phyloP scores from a whole-genome alignment of 2,113 vertebrate genomes.

The Silurus meridionalis region DNA sequence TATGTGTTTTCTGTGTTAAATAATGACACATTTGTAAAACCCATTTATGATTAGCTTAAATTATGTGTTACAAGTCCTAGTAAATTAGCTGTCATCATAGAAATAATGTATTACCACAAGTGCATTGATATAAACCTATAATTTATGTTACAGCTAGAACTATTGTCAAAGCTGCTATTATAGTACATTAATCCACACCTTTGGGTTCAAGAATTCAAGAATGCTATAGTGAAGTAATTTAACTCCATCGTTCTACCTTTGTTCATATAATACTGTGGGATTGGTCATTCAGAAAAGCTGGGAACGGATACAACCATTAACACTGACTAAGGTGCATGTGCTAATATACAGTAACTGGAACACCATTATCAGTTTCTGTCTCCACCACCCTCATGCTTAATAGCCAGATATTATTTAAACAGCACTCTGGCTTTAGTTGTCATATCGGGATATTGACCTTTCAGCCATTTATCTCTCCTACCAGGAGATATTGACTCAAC shows the following conservation, averaged over 20 bases:
- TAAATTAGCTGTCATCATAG: background rate
- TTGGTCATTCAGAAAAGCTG: background rate
- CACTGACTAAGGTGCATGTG: background rate
- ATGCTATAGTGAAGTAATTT: background rate
- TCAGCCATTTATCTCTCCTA: slow-evolving; percentile 11
- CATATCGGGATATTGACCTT: slow-evolving; percentile 10
- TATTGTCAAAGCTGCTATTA: background rate
- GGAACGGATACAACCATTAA: background rate
- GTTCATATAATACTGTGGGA: background rate
- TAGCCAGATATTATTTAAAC: slow-evolving; percentile 10
- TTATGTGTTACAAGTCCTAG: background rate
- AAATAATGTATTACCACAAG: background rate
- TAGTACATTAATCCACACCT: background rate
- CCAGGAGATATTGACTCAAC: slow-evolving; percentile 1
- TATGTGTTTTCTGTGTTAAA: background rate
- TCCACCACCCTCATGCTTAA: background rate
- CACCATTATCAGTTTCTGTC: background rate
- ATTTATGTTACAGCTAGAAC: background rate
- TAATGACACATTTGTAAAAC: background rate
- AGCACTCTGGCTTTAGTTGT: background rate
- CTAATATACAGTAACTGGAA: background rate
- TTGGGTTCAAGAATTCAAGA: background rate
- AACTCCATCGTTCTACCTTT: background rate
- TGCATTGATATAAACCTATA: background rate
- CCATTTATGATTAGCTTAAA: background rate